These are phyloP conservation scores for Endotricha flammealis DNA, from an alignment of 2,888 invertebrate species.

Conservation along the genomic window DNA sequence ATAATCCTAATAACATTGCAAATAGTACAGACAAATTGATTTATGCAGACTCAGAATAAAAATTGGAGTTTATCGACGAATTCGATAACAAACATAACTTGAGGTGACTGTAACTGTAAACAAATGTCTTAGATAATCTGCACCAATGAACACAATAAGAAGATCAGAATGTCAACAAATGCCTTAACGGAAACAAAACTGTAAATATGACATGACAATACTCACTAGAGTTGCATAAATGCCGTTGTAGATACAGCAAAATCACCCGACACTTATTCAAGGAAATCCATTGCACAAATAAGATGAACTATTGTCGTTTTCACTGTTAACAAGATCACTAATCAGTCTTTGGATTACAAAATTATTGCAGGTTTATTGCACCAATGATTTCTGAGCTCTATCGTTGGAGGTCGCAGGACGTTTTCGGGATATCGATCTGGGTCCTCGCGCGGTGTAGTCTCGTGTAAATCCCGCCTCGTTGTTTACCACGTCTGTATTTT, in stretches of 20 bases:
- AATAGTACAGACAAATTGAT: slow-evolving; percentile 33
- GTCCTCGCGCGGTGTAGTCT: slow-evolving; percentile 34
- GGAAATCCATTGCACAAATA: slow-evolving; percentile 61
- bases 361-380: slow-evolving; percentile 61
- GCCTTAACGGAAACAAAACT: slow-evolving; percentile 29
- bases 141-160: neutral
- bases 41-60: slow-evolving; percentile 20
- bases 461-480: slow-evolving; percentile 23
- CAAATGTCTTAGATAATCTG: neutral
- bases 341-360: slow-evolving; percentile 27
- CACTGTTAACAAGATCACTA: slow-evolving; percentile 29
- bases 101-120: no score
- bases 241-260: slow-evolving; percentile 37
- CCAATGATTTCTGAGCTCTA: slow-evolving; percentile 46
- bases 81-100: no score
- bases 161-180: slow-evolving; percentile 25
- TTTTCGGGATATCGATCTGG: slow-evolving; percentile 62
- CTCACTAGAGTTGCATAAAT: slow-evolving; percentile 45
- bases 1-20: slow-evolving; percentile 36
- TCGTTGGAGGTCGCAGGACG: slow-evolving; percentile 43
- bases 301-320: slow-evolving; percentile 37
- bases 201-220: slow-evolving; percentile 39
- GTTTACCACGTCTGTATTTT: slow-evolving; percentile 21
- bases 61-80: neutral
- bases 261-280: slow-evolving; percentile 44